Base-by-base conservation (phyloP, 2,888 invertebrate genomes). In the Agriotes lineatus region DNA sequence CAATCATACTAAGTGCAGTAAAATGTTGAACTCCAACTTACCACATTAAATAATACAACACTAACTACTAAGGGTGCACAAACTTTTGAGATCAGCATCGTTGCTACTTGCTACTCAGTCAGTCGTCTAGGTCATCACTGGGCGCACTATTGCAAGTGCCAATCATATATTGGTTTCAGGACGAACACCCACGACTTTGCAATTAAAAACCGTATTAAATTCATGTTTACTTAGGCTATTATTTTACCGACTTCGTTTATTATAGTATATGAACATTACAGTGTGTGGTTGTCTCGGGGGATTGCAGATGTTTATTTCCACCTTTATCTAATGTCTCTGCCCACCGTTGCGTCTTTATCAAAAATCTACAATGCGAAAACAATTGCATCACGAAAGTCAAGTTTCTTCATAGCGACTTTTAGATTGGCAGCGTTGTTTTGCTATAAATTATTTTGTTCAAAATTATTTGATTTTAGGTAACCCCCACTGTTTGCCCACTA, bases 141-240 rank as follows among this genome's bases (percentile, higher is more conserved):
- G 14, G 30, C 19, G 50, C 35, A 19, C 39, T 16, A 50, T 22
- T 50, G 39, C 14, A 61, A 50, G 61, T 61, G 48, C 18, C 22
- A 50, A 50, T 50, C 61, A 61, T 61, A 61, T 61, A 61, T 61
- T 61, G 50, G 22, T 61, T 48, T 50, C 22, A 22, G 12, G 44
- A 61, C 56, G 16, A 19, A 6, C 60, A 50, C 61, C 61, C 22
- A 61, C 61, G 12, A n/a, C 14, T 44, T 50, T 50, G 61, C 22
- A 61, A 61, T 61, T 61, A 61, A 61, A 61, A 61, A 61, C 16
- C 37, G 61, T 25, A 50, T 50, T 61, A 61, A 61, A 56, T 50
- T 20, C 37, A 20, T 61, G 48, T 61, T 50, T 61, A 50, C 61
- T 19, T 61, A 25, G 50, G 50, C 44, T 61, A 61, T 61, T 61